These are phyloP conservation scores for Thymelicus acteon DNA, from an alignment of 2,888 invertebrate species.

Conservation along the genomic window DNA sequence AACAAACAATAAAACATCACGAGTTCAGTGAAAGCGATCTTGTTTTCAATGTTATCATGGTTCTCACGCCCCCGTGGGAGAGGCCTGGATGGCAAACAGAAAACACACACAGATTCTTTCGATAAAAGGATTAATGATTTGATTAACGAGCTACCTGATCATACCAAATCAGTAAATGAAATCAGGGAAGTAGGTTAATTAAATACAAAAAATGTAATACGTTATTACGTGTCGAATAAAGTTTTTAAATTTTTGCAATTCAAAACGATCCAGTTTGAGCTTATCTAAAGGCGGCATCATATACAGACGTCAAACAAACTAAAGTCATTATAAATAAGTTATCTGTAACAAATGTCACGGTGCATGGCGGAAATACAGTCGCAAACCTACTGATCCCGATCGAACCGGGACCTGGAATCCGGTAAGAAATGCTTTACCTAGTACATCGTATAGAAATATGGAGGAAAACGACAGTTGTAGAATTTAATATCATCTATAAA, in stretches of 20 bases:
- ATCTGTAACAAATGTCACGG: slow-evolving; percentile 27
- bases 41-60: slow-evolving; percentile 46
- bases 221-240: too few species aligned
- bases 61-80: slow-evolving; percentile 54
- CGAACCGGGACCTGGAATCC: slow-evolving; percentile 30
- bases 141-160: too few species aligned
- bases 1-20: slow-evolving; percentile 42
- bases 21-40: slow-evolving; percentile 40
- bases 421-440: slow-evolving; percentile 19
- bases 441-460: slow-evolving; percentile 6
- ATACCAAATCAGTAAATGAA: background rate
- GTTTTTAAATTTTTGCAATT: background rate
- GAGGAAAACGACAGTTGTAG: background rate
- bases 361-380: slow-evolving; percentile 17
- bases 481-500: background rate
- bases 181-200: background rate
- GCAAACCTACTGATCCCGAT: slow-evolving; percentile 36
- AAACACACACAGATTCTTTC: slow-evolving; percentile 6
- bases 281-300: background rate
- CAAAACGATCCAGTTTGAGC: background rate
- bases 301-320: background rate
- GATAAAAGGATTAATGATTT: slow-evolving; percentile 17
- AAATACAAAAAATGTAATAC: background rate
- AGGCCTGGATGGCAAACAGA: slow-evolving; percentile 23
- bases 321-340: slow-evolving; percentile 1